Evolutionary conservation across 1,140 invertebrate genomes (phyloP).

Genomic region (Neodiprion virginianus): DNA sequence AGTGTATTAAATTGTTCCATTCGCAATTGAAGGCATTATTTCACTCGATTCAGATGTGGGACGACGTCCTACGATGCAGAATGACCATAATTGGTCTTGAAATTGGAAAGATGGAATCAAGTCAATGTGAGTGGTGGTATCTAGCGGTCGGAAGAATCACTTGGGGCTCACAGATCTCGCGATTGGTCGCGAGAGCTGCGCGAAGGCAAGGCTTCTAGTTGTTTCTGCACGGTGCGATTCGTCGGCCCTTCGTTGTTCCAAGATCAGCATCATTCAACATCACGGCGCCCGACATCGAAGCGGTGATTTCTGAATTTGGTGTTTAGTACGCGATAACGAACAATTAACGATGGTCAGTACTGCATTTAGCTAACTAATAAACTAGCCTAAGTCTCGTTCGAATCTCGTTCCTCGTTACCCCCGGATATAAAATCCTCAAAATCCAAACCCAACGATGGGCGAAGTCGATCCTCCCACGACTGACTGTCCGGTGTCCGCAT

Average conservation of each 20-base stretch:
- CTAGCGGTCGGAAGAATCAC: background rate
- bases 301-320: background rate
- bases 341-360: background rate
- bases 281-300: background rate
- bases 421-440: background rate
- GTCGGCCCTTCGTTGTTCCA: background rate
- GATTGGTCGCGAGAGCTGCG: background rate
- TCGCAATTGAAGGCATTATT: no score
- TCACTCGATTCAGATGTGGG: no score
- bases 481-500: background rate
- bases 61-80: no score
- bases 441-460: background rate
- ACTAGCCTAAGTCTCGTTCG: background rate
- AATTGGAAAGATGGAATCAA: background rate
- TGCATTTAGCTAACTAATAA: background rate
- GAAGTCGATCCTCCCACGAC: constrained; percentile 1
- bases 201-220: background rate
- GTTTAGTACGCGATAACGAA: background rate
- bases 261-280: background rate
- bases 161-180: background rate
- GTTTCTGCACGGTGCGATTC: background rate
- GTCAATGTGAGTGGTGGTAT: background rate
- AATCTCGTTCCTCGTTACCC: background rate
- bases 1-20: no score
- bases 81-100: background rate